phyloP scores from a whole-genome alignment of 2,888 invertebrate species.

The Minunthozetes semirufus region DNA sequence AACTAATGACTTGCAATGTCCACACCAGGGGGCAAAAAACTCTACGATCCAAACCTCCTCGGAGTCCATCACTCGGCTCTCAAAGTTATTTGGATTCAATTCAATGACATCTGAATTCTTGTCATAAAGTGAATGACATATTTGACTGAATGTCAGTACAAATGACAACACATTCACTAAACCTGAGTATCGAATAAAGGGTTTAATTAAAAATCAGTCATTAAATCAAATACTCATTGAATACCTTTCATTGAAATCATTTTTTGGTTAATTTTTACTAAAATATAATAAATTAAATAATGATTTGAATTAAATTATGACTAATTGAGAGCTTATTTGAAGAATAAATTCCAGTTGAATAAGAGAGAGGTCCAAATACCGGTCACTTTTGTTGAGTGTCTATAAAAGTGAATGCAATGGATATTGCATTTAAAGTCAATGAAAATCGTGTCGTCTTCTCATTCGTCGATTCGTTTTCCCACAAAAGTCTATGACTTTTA shows the following conservation, averaged over 20 bases:
- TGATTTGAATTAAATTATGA: not conserved
- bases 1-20: slow-evolving; percentile 69
- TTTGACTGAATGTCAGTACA: not conserved
- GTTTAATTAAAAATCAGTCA: not conserved
- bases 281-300: too few species aligned
- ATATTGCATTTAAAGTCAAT: not conserved
- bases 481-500: not conserved
- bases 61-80: slow-evolving; percentile 69
- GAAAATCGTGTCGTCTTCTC: slow-evolving; percentile 16
- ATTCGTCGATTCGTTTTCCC: slow-evolving; percentile 7
- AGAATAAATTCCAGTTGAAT: not conserved
- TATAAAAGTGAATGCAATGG: too few species aligned
- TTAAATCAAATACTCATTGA: not conserved
- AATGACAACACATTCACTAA: slow-evolving; percentile 5
- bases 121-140: slow-evolving; percentile 40
- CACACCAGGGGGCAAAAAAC: slow-evolving; percentile 59
- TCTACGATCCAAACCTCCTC: slow-evolving; percentile 92
- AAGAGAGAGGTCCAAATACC: not conserved
- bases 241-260: not conserved
- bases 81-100: slow-evolving; percentile 78
- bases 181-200: not conserved
- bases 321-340: not conserved
- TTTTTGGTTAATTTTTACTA: not conserved
- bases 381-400: not conserved
- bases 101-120: slow-evolving; percentile 66